These are phyloP conservation scores for Xyliphius kryptos DNA, from an alignment of 2,113 vertebrate genomes.

Conservation along the genomic window DNA sequence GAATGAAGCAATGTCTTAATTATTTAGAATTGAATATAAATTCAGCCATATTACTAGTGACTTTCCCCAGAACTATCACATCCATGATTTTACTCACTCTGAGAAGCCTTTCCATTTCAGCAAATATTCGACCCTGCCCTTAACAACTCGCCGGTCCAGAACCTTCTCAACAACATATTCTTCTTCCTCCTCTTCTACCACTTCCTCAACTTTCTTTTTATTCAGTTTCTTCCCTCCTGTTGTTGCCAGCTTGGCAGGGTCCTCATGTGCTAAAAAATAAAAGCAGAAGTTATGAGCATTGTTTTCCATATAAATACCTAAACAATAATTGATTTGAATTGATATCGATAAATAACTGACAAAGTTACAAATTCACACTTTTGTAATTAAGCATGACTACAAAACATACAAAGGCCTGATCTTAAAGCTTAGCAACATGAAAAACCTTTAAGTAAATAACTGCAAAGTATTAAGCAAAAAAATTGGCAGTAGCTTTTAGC, in stretches of 20 bases:
- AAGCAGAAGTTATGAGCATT: not conserved
- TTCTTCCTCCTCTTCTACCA: conserved; percentile 90
- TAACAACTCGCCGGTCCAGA: conserved; percentile 83
- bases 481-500: no score
- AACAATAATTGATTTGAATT: no score
- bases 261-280: conserved; percentile 17
- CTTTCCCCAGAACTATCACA: not conserved
- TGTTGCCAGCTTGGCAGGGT: conserved; percentile 75
- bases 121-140: conserved; percentile 88
- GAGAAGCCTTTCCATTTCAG: conserved; percentile 98
- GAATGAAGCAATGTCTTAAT: no score
- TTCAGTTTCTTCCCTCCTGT: conserved; percentile 84
- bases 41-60: not conserved
- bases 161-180: conserved; percentile 98
- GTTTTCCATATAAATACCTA: no score
- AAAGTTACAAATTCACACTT: no score
- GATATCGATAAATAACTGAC: no score
- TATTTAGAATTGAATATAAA: not conserved
- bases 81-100: conserved; percentile 69
- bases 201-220: conserved; percentile 91
- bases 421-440: no score
- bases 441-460: no score
- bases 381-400: no score
- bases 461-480: no score
- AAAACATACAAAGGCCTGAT: no score